Base-by-base conservation (phyloP, 2,797 vertebrate species). In the Rhinogobio ventralis region DNA sequence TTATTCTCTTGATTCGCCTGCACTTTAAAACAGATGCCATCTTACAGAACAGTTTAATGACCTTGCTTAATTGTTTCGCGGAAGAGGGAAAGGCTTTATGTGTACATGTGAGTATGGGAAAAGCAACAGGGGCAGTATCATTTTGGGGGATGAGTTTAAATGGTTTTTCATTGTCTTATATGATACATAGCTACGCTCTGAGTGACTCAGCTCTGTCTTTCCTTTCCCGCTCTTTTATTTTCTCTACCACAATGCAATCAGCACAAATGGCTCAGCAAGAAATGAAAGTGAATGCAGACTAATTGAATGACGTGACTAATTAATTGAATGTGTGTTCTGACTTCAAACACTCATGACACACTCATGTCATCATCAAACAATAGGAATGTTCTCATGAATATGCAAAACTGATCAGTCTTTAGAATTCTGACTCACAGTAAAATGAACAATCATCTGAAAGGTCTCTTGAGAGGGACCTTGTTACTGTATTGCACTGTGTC, bases 1-100 rank as follows among this genome's bases (percentile, higher is more conserved):
- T 90, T 86, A 88, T 91, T 89, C 77, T 86, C 89, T 83, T 89
- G 82, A 87, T 93, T 92, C 85, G 86, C 75, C 86, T 39, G 85
- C 87, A 74, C 86, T 90, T 91, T 89, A 72, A 89, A 90, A 91
- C 45, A 79, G 82, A 87, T 91, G 87, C 89, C 87, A 86, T 69
- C 72, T 68, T 39, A 69, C 51, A 19, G 74, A 78, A 77, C 30
- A 69, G 28, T 66, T 71, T 57, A 86, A 87, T 33, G 28, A 25
- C 77, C 81, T 86, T 67, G 85, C 84, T 87, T 89, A 78, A 85
- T 66, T 82, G 82, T 86, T 42, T 80, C 49, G 75, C 7, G 8
- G 62, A 60, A 77, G n/a, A 53, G 46, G 4, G 33, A 60, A 36
- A 42, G 33, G 2, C 19, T 46, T 30, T 91, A 86, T 1, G 51